Evolutionary conservation across 2,113 vertebrate species (phyloP), one percentile per base, ranked within the genome.

Genomic region (Sylvilagus bachmani): DNA sequence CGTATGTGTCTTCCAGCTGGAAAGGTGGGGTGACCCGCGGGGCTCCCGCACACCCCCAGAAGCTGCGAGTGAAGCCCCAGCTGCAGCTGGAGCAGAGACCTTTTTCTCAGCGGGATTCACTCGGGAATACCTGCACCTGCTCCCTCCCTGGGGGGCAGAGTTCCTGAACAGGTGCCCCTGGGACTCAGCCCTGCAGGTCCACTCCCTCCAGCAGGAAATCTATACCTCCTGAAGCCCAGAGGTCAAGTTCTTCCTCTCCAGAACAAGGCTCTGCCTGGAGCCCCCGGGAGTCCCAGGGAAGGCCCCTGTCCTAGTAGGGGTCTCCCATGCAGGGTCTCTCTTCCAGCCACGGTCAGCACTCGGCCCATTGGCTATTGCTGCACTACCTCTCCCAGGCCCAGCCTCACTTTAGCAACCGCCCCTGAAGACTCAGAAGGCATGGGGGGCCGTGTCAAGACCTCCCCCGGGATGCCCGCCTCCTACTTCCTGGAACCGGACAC

Each of bases 321-420:
- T 58, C 55, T 58, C 55, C 55, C 55, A 58, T 14, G 55, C 55
- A 6, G 44, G 44, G 44, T 61, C 21, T 81, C 29, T 49, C 75
- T 5, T 6, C 2, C 17, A 27, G 12, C 22, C 11, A 1, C 4
- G 17, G 11, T 49, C 62, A 66, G 38, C 55, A 36, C 31, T 17
- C 22, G 16, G 10, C 38, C 24, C 0, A 0, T 29, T 3, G 0
- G 25, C 3, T 14, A 29, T 38, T n/a, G 44, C 5, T 11, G 66
- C 31, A 53, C 16, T 3, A n/a, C 19, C 66, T 51, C 0, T 64
- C 24, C 69, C 24, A 36, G 44, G 69, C n/a, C 36, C 31, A 36
- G 31, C 44, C 33, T 74, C 24, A 10, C 19, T 64, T 29, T 19
- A 51, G 10, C n/a, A 33, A 29, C 1, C 14, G 29, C 55, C 25